Conservation (phyloP, 2,888 invertebrate genomes). For the Drosophila hamatofila region DNA sequence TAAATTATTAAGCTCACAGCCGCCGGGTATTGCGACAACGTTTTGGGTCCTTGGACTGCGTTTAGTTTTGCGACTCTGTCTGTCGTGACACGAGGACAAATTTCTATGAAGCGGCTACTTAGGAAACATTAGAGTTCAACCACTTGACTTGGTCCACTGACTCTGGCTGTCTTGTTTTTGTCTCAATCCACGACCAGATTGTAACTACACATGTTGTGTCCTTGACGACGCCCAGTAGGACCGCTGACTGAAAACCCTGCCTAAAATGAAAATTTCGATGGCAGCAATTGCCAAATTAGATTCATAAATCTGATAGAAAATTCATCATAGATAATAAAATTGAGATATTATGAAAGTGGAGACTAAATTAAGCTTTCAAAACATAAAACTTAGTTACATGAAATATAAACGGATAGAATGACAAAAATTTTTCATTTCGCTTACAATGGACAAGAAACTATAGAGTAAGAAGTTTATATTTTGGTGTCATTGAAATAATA, state of each 20-base stretch:
- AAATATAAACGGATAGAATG: too few relatives aligned
- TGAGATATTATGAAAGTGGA: too few relatives aligned
- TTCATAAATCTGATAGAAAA: too few relatives aligned
- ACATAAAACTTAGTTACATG: too few relatives aligned
- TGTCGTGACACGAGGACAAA: slow-evolving; percentile 10
- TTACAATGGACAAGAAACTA: too few relatives aligned
- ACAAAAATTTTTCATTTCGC: too few relatives aligned
- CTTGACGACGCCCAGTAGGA: slow-evolving; percentile 20
- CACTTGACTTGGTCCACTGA: slow-evolving; percentile 48
- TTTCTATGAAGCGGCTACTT: slow-evolving; percentile 36
- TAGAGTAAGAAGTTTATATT: too few relatives aligned
- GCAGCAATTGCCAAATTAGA: neutral
- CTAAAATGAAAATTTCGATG: neutral
- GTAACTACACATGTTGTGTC: slow-evolving; percentile 39
- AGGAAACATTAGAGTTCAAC: slow-evolving; percentile 35
- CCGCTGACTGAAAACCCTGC: neutral
- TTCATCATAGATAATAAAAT: too few relatives aligned
- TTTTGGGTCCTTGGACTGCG: slow-evolving; percentile 10
- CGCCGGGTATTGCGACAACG: slow-evolving; percentile 34
- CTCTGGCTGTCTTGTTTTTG: slow-evolving; percentile 30
- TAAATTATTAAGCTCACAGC: slow-evolving; percentile 69
- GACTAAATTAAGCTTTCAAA: too few relatives aligned
- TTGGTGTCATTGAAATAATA: too few relatives aligned
- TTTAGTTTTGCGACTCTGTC: slow-evolving; percentile 9
- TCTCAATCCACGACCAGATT: slow-evolving; percentile 18